Conservation (phyloP, 2,888 invertebrate species). For the Sepioteuthis lessoniana region DNA sequence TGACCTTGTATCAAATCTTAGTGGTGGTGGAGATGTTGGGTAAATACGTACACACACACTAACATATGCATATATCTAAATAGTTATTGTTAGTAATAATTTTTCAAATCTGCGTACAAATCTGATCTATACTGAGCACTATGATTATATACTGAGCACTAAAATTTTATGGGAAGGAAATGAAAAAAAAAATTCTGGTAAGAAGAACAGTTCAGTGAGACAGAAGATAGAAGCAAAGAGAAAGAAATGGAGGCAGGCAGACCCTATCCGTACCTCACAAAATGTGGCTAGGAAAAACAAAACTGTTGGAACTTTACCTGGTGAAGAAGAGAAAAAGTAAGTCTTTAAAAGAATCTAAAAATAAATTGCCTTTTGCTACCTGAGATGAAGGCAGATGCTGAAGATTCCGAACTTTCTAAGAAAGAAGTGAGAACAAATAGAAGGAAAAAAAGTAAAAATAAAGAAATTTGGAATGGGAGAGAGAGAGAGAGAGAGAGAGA, state of each 20-base stretch:
- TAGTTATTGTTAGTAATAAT: not conserved
- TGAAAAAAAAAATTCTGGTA: not conserved
- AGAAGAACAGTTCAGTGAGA: not conserved
- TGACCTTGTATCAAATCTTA: no score
- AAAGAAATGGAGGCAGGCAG: not conserved
- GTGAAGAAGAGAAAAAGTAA: not conserved
- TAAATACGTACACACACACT: no score
- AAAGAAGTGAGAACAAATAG: not conserved
- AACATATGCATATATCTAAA: not conserved
- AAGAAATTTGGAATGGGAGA: not conserved
- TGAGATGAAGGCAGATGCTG: not conserved
- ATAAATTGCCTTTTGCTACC: slow-evolving; percentile 6
- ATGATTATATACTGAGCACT: no score
- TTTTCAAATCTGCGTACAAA: not conserved
- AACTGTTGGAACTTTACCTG: not conserved
- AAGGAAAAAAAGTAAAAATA: no score
- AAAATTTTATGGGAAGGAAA: not conserved
- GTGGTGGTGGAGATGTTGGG: no score
- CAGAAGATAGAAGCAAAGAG: not conserved
- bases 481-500: not conserved
- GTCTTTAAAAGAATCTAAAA: not conserved
- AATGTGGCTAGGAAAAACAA: not conserved
- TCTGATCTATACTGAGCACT: not conserved
- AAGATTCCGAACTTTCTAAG: not conserved
- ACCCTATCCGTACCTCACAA: not conserved